Base-by-base conservation (phyloP, 64 coral and sea anemone genomes). In the Orbicella faveolata region DNA sequence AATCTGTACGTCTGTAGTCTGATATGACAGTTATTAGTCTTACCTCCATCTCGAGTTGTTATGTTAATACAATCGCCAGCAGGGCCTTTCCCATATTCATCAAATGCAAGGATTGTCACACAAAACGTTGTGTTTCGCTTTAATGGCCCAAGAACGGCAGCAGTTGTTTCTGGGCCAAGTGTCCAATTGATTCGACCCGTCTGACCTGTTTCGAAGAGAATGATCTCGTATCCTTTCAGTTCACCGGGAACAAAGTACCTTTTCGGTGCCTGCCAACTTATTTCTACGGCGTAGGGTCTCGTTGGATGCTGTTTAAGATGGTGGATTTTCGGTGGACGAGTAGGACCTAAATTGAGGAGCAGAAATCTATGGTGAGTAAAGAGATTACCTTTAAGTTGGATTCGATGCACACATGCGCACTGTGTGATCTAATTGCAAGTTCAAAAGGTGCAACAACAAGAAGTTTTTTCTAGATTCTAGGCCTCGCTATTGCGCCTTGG, bases 41-140 rank as follows among this genome's bases (percentile, higher is more conserved):
- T 83, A 90, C 89, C 35, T 30, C 68, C 89, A 57, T 81, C 89
- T 20, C 25, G 39, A 72, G 79, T 74, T 19, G 37, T 74, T 14
- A 90, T 57, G 25, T 75, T 63, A 7, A 75, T 34, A 67, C 89
- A 91, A 6, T 72, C 19, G 3, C 17, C 57, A 20, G 69, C 52
- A 20, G 66, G 66, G 13, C 89, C 79, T 5, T 84, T 41, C 3
- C 89, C 89, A 53, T 14, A n/a, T 13, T 70, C 55, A 30, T 83
- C 72, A 37, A 63, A 82, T 20, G 72, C 80, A 48, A 83, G 30
- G 1, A 91, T 52, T 82, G 65, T 66, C 51, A 82, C 36, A 75
- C 79, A 89, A 19, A 70, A 80, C 0, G 36, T 30, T 20, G 20
- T 37, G 59, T 61, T 79, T 18, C 48, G 26, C 21, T 70, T 15